Evolutionary conservation across 2,888 invertebrate species (phyloP).

Genomic region (Lasioglossum vierecki): DNA sequence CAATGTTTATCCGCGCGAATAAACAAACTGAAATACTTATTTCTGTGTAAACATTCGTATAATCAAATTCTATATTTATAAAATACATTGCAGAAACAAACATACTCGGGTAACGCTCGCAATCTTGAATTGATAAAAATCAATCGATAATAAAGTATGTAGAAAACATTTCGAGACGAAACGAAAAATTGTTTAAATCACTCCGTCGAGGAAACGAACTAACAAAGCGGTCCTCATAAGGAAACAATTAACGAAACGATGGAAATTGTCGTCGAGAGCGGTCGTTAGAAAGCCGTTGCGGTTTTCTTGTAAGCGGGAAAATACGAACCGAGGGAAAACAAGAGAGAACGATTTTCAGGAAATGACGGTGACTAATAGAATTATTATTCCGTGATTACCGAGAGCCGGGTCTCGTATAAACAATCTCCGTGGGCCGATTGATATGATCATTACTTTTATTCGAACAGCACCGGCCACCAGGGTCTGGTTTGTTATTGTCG

Average conservation of each 20-base stretch:
- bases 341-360: conserved; percentile 26
- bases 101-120: not conserved
- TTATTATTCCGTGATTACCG: conserved; percentile 30
- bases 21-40: not conserved
- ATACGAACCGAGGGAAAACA: not conserved
- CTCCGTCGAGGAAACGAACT: not conserved
- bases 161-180: not conserved
- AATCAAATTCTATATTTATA: not conserved
- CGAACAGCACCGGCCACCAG: not conserved
- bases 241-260: conserved; percentile 35
- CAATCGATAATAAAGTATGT: not conserved
- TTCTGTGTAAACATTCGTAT: not conserved
- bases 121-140: not conserved
- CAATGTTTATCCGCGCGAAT: not conserved
- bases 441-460: not conserved
- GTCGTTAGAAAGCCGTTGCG: conserved; percentile 37
- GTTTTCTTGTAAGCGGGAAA: conserved; percentile 21
- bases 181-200: not conserved
- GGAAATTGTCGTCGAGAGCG: conserved; percentile 10
- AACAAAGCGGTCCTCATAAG: conserved; percentile 15
- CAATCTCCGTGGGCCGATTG: conserved; percentile 7
- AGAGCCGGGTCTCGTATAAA: not conserved
- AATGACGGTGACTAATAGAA: conserved; percentile 2
- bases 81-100: not conserved
- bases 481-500: conserved; percentile 18